These are phyloP conservation scores for Diphyllodes magnificus DNA, from an alignment of 2,113 vertebrate species.

Conservation along the genomic window DNA sequence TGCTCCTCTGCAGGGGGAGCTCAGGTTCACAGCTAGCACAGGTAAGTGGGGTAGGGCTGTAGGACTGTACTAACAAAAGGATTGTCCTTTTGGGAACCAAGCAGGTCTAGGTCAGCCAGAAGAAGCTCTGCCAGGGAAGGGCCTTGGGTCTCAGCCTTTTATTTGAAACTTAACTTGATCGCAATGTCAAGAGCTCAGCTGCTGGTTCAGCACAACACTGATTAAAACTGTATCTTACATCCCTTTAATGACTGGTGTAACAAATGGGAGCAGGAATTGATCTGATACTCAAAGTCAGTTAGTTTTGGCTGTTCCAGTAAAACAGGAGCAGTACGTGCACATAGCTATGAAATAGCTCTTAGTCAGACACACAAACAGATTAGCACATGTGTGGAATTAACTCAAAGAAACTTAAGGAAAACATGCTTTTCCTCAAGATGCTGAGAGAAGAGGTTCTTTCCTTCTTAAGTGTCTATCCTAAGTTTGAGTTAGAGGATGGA, in stretches of 20 bases:
- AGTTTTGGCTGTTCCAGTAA: neutral
- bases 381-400: neutral
- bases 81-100: neutral
- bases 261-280: neutral
- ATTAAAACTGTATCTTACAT: neutral
- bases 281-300: neutral
- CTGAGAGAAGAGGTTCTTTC: neutral
- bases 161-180: neutral
- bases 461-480: neutral
- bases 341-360: neutral
- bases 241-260: neutral
- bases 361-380: neutral
- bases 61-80: neutral
- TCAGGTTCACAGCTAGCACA: neutral
- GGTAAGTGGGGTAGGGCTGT: neutral
- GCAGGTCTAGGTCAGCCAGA: neutral
- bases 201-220: constrained; percentile 15
- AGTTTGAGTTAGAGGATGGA: neutral
- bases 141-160: neutral
- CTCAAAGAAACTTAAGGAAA: neutral
- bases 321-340: neutral
- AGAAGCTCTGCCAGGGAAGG: neutral
- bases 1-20: neutral
- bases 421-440: neutral
- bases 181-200: neutral